Evolutionary conservation across 2,888 invertebrate species (phyloP), one percentile per base, ranked within the genome.

Genomic region (Drosophila ezoana): DNA sequence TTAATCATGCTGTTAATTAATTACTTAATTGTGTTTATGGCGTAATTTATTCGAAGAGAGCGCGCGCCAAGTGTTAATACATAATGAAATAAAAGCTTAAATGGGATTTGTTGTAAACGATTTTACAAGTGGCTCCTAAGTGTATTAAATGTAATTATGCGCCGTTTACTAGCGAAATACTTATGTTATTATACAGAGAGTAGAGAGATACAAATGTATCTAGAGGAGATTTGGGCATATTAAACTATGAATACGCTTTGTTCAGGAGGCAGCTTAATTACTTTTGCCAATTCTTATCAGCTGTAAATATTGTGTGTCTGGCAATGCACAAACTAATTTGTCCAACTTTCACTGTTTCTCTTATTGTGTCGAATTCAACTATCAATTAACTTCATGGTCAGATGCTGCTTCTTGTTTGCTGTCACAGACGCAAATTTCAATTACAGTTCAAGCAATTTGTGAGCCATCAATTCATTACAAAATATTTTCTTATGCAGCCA

Each of bases 1-100:
- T 79, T 79, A 73, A 82, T 76, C 80, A 79, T 68, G 66, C 44
- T 47, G 48, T 76, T 86, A 79, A 86, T 82, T 88, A 88, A 86
- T 88, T 80, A 74, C 67, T 74, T 76, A 88, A 83, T 83, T 86
- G 71, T 59, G 49, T 74, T 84, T 62, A 66, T 67, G 78, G 71
- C 72, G 73, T 65, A 65, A 80, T 76, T 72, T 80, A 70, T 80
- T 47, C 54, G 56, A 54, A 37, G 16, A 14, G 16, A 23, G 33
- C 28, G 14, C 23, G n/a, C 37, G 45, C 47, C 67, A 49, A 56
- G 68, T 66, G 72, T 72, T 76, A 86, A 86, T 59, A 60, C 65
- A 38, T 72, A 86, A 86, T 81, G 69, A 72, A 81, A 80, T 72
- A 86, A 73, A 51, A 62, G 67, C 77, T 87, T 77, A 73, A 76